Evolutionary conservation across 92 coral and sea anemone species (phyloP).

Genomic region (Epizoanthus scotinus): DNA sequence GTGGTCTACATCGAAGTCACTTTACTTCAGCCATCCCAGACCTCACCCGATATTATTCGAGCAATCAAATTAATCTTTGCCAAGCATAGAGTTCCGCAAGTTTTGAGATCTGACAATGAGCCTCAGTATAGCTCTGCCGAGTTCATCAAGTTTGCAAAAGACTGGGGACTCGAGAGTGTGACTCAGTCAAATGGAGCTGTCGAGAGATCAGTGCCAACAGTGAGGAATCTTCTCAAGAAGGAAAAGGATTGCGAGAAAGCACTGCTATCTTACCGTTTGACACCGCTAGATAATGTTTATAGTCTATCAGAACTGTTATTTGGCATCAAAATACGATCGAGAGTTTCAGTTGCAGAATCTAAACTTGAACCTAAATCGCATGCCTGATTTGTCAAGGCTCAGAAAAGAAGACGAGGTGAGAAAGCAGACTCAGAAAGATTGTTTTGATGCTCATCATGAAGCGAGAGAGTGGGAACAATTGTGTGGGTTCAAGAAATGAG

Average conservation of each 20-base stretch:
- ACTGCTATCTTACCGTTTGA: constrained; percentile 4
- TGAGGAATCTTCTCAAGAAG: constrained; percentile 32
- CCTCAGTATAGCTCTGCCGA: constrained; percentile 5
- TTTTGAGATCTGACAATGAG: constrained; percentile 1
- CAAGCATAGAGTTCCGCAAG: no score
- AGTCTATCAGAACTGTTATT: constrained; percentile 13
- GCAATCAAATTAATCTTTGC: no score
- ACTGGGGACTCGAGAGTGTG: constrained; percentile 28
- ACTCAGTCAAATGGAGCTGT: constrained; percentile 39
- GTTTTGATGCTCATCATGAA: constrained; percentile 24
- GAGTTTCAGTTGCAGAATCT: constrained; percentile 19
- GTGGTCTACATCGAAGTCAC: constrained; percentile 38
- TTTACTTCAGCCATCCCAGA: no score
- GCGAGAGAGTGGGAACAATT: constrained; percentile 2
- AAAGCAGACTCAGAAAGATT: constrained; percentile 9
- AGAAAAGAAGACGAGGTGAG: constrained; percentile 8
- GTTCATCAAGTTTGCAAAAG: constrained; percentile 20
- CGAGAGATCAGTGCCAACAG: constrained; percentile 22
- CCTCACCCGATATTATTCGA: no score
- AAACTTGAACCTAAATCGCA: constrained; percentile 9
- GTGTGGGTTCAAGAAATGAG: constrained; percentile 27
- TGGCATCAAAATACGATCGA: constrained; percentile 9
- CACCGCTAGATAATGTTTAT: constrained; percentile 20
- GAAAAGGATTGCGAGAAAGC: constrained; percentile 18
- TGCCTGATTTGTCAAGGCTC: constrained; percentile 3